Percentiles rank a stretch among this genome's conserved stretches.
Conservation (phyloP, 1,140 invertebrate species). For the Drosophila persimilis region DNA sequence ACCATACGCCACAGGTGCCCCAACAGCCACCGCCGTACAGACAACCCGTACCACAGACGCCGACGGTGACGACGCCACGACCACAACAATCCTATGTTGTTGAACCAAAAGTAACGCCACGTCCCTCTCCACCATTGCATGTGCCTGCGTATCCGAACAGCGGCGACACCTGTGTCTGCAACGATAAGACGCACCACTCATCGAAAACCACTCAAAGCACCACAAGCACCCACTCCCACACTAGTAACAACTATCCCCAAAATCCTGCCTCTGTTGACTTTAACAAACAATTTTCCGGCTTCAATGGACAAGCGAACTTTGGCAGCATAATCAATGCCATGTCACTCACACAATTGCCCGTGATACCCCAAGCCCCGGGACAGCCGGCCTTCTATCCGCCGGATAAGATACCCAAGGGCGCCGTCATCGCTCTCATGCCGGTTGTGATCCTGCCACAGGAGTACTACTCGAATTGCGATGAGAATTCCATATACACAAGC, state of each 20-base stretch:
- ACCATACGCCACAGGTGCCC: conserved; percentile 48
- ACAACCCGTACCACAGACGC: background rate
- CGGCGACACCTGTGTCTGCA: conserved; percentile 70
- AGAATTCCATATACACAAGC: conserved; percentile 54
- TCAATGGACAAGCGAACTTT: conserved; percentile 76
- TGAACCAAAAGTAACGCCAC: conserved; percentile 71
- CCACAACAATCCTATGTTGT: conserved; percentile 12
- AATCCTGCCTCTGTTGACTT: conserved; percentile 76
- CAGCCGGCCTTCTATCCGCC: conserved; percentile 79
- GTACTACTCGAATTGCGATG: conserved; percentile 69
- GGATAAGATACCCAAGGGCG: conserved; percentile 83
- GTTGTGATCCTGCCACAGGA: conserved; percentile 85
- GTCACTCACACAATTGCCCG: conserved; percentile 79
- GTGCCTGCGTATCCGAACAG: conserved; percentile 57
- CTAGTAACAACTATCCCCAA: conserved; percentile 53
- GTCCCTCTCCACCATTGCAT: conserved; percentile 67
- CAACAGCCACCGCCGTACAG: conserved; percentile 7
- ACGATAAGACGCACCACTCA: conserved; percentile 75
- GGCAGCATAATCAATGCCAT: conserved; percentile 80
- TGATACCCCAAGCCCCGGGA: conserved; percentile 73
- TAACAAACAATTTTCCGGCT: conserved; percentile 77
- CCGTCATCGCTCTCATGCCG: conserved; percentile 85
- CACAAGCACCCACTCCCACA: conserved; percentile 49
- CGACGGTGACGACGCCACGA: background rate
- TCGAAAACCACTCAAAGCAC: conserved; percentile 69